Evolutionary conservation across 2,113 vertebrate genomes (phyloP), one percentile per base, ranked within the genome.

Genomic region (Tragelaphus scriptus): DNA sequence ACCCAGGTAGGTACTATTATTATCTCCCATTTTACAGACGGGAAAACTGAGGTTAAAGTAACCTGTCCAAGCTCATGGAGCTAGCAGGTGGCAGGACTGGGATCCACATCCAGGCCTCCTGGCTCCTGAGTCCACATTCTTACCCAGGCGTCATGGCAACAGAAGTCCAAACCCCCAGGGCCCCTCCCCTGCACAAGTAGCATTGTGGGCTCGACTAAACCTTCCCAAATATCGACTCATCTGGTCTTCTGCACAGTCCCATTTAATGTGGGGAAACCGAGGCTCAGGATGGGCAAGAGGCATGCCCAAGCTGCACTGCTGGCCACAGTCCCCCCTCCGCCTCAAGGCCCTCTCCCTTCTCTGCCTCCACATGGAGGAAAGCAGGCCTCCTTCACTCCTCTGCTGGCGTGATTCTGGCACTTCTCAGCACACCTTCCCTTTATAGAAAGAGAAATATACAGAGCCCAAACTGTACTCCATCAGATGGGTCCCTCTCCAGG

Each of bases 141-240:
- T 26, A 63, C 55, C 63, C 19, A 14, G 23, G 84, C 13, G 51
- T 26, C 53, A 32, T 5, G 21, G 40, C 7, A 36, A 26, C 8
- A 5, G 11, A 7, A 25, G 19, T 17, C 7, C 1, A 3, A 14
- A 13, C 11, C 56, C 17, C 2, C 2, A 30, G 75, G 2, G 2
- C 47, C 82, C 6, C 0, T 0, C 26, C 30, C 8, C 63, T 11
- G 4, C 26, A 3, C 47, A 1, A 13, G 16, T 0, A 15, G 16
- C n/a, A 3, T 0, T 17, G 11, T 19, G 61, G 79, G 58, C 47
- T 68, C 7, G 3, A 7, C 59, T 11, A 8, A 44, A 21, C 59
- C 53, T 28, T 13, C 36, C 56, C 2, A 0, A n/a, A 11, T 79
- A 0, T 1, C 9, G 17, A 40, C 59, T 55, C 56, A 8, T 51